Base-by-base conservation (phyloP, 2,888 invertebrate genomes). In the Onchidella celtica region DNA sequence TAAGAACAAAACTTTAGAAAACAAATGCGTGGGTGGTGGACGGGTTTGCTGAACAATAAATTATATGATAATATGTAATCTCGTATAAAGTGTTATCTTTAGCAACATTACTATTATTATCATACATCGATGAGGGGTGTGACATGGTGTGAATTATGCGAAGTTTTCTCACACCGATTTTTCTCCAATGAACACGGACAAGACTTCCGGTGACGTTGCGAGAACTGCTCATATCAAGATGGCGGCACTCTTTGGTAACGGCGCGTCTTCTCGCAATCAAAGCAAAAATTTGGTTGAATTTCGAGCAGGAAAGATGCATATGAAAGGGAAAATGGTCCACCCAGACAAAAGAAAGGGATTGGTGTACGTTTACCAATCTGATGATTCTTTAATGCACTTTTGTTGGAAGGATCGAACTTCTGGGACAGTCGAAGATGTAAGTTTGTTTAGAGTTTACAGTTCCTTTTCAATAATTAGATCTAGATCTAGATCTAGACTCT, bases 331-430 rank as follows among this genome's bases (percentile, higher is more conserved):
- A 90, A 97, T 97, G 96, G 90, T 94, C 80, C 90, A 93, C 85
- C 97, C 99, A 1, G 98, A 99, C 93, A 97, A 97, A 88, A 96
- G 98, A 90, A 99, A 99, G 94, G 99, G 99, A 4, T 94, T 97
- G 38, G 95, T 99, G 21, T 99, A 98, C 92, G 96, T 99, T 79
- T 97, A 98, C 92, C 99, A 99, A 93, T 97, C 98, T 76, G 98
- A 99, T 88, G 99, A 99, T 94, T 97, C 97, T 0, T 94, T 99
- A 81, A 98, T 99, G 97, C 99, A 99, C 94, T 99, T 99, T 93
- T 99, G 99, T 93, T 99, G 99, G 99, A 99, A 99, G 94, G 99
- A 99, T 94, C 96, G 99, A 70, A 96, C 96, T 66, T 96, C 96
- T 68, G 98, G 98, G 76, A 96, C 96, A 87, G 96, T 98, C 17